These are phyloP conservation scores for Rhinolophus ferrumequinum DNA, from an alignment of 2,113 vertebrate species.

Conservation along the genomic window DNA sequence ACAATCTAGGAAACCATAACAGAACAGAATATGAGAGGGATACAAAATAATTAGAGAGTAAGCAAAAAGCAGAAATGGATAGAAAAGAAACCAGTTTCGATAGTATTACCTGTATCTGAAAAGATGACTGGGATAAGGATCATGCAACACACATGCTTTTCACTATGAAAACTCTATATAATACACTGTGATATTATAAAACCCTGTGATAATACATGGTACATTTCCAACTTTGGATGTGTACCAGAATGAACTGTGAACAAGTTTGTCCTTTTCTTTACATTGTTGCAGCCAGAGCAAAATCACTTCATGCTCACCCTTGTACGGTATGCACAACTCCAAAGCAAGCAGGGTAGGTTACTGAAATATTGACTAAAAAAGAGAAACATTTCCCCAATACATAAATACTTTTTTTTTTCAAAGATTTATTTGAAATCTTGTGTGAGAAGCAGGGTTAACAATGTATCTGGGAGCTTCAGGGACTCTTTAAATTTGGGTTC, in stretches of 20 bases:
- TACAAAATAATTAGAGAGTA: neutral
- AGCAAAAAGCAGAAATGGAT: neutral
- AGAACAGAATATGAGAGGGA: neutral
- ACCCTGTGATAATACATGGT: neutral
- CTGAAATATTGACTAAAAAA: neutral
- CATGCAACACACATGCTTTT: neutral
- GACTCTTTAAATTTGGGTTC: neutral
- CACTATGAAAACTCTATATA: neutral
- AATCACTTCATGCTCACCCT: neutral
- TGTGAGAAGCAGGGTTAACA: neutral
- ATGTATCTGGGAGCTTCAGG: neutral
- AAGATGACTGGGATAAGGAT: neutral
- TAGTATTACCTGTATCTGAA: neutral
- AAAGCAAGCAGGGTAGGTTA: neutral
- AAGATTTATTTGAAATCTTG: neutral
- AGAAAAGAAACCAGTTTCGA: neutral
- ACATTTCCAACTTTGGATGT: neutral
- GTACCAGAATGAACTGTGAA: neutral
- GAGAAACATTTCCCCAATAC: neutral
- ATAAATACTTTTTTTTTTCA: constrained; percentile 7
- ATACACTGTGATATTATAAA: too few species aligned
- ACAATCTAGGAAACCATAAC: neutral
- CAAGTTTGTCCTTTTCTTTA: neutral
- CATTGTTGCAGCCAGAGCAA: neutral
- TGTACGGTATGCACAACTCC: neutral